phyloP scores from a whole-genome alignment of 1,140 invertebrate genomes.

The Drosophila ohnishii region DNA sequence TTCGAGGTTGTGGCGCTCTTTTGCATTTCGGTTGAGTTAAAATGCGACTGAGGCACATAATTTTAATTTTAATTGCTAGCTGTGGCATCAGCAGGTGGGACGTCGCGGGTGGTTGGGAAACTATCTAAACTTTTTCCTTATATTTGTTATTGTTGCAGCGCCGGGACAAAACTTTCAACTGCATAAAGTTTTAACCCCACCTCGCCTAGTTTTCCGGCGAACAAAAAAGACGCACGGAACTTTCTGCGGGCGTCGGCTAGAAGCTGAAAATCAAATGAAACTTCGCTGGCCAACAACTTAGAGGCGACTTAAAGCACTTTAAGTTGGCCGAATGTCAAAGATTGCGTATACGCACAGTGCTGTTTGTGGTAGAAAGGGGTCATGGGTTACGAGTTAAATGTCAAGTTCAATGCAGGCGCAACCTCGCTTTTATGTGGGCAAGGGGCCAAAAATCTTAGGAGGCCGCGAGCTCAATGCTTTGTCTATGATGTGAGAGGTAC shows the following conservation, averaged over 20 bases:
- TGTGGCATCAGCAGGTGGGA: constrained; percentile 45
- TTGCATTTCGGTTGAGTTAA: constrained; percentile 52
- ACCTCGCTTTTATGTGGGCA: neutral
- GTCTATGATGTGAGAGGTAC: neutral
- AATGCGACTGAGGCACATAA: constrained; percentile 38
- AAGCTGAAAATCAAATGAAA: constrained; percentile 56
- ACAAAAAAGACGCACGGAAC: constrained; percentile 29
- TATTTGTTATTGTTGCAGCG: constrained; percentile 72
- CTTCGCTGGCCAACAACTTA: constrained; percentile 51
- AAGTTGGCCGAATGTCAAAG: constrained; percentile 68
- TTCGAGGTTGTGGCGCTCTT: constrained; percentile 39
- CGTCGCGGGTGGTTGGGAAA: neutral
- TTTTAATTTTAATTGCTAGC: constrained; percentile 67
- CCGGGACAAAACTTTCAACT: constrained; percentile 47
- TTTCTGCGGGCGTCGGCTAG: constrained; percentile 25
- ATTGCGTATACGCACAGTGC: constrained; percentile 56
- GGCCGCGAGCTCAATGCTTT: neutral
- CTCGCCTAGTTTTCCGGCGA: neutral
- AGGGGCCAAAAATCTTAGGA: neutral
- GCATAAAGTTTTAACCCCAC: constrained; percentile 34
- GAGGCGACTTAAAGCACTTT: constrained; percentile 66
- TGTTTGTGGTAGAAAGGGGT: constrained; percentile 28
- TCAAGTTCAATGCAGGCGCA: constrained; percentile 41
- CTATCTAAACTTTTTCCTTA: constrained; percentile 67
- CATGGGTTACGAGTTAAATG: constrained; percentile 37